These are phyloP conservation scores for Luscinia megarhynchos DNA, from an alignment of 2,797 vertebrate species.

Conservation along the genomic window DNA sequence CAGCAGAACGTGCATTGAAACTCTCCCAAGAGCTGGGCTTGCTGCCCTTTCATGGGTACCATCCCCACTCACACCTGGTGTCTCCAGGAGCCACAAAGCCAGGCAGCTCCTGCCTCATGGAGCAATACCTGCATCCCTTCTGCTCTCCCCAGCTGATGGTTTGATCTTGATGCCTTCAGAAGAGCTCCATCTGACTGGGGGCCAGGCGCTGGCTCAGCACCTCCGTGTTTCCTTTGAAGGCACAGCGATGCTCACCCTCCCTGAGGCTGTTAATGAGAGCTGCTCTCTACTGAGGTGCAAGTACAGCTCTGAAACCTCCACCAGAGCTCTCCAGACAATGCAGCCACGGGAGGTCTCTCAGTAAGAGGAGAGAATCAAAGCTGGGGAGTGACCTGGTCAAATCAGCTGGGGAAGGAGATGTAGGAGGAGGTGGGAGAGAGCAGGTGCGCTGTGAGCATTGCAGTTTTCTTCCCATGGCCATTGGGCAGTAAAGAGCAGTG, in stretches of 20 bases:
- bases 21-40: neutral
- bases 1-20: neutral
- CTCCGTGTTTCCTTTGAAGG: neutral
- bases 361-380: constrained; percentile 4
- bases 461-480: neutral
- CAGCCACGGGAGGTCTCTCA: neutral
- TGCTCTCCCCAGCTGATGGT: neutral
- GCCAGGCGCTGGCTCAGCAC: neutral
- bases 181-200: neutral
- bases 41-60: neutral
- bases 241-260: neutral
- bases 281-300: neutral
- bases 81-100: neutral
- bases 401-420: neutral
- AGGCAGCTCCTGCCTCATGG: neutral
- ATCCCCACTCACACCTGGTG: accelerated
- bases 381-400: constrained; percentile 21
- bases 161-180: constrained; percentile 1
- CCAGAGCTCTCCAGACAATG: constrained; percentile 37
- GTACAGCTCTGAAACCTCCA: neutral
- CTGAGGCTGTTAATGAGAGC: neutral
- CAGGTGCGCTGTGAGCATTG: neutral
- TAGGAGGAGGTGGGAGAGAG: neutral
- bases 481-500: neutral
- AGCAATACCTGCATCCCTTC: neutral